Conservation (phyloP, 2,888 invertebrate species). For the Apocheima hispidaria region DNA sequence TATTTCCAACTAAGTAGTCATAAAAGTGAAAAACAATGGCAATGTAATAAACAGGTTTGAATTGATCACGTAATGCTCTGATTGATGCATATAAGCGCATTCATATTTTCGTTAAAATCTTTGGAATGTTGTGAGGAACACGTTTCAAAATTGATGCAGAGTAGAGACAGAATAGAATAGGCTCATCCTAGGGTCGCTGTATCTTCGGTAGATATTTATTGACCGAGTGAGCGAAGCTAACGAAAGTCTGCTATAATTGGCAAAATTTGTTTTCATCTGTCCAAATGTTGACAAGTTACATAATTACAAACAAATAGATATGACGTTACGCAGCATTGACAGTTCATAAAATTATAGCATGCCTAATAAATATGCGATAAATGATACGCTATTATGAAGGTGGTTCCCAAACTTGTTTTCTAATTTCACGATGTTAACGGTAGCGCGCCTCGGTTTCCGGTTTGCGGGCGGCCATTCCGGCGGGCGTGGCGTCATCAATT, state of each 20-base stretch:
- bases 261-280: background rate
- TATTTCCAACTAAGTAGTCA: constrained; percentile 30
- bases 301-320: background rate
- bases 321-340: constrained; percentile 1
- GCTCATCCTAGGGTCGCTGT: too few relatives aligned
- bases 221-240: too few relatives aligned
- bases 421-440: constrained; percentile 78
- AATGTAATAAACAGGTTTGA: constrained; percentile 25
- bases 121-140: background rate
- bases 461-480: constrained; percentile 70
- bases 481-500: constrained; percentile 72
- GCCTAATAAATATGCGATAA: constrained; percentile 23
- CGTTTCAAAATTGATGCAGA: background rate
- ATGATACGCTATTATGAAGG: constrained; percentile 44
- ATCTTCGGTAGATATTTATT: too few relatives aligned
- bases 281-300: background rate
- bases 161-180: too few relatives aligned
- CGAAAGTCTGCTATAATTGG: too few relatives aligned
- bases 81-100: constrained; percentile 21
- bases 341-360: constrained; percentile 20
- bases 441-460: constrained; percentile 77
- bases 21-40: constrained; percentile 35
- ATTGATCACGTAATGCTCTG: constrained; percentile 31
- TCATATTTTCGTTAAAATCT: constrained; percentile 9
- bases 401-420: constrained; percentile 66